Evolutionary conservation across 2,113 vertebrate genomes (phyloP).

Genomic region (Candoia aspera): DNA sequence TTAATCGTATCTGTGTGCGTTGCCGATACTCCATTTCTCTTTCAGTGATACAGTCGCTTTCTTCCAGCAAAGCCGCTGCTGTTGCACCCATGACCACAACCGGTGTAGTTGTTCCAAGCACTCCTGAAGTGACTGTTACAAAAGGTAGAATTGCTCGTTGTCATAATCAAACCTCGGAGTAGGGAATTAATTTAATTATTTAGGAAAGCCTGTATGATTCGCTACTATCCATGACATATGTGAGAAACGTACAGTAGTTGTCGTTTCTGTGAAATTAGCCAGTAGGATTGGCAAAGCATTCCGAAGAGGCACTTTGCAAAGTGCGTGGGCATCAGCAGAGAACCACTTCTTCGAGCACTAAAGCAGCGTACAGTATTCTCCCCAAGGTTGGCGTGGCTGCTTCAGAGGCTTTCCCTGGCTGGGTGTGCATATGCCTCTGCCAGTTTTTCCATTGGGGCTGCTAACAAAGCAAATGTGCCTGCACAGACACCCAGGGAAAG

Average conservation of each 20-base stretch:
- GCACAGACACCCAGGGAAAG: background rate
- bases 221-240: background rate
- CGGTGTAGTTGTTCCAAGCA: constrained; percentile 54
- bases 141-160: constrained; percentile 72
- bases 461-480: background rate
- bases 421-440: background rate
- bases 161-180: background rate
- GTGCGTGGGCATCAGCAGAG: background rate
- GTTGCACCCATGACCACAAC: constrained; percentile 65
- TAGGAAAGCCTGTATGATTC: constrained; percentile 3
- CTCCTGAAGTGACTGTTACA: constrained; percentile 56
- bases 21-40: constrained; percentile 6
- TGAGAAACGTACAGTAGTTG: background rate
- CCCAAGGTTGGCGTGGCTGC: background rate
- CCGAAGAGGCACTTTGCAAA: background rate
- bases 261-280: background rate
- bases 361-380: background rate
- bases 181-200: background rate
- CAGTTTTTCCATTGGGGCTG: background rate
- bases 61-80: constrained; percentile 71
- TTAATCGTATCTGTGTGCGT: background rate
- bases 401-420: background rate
- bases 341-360: background rate
- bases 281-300: background rate
- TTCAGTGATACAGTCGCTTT: constrained; percentile 77